Percentiles rank a stretch among this genome's conserved stretches.
phyloP scores from a whole-genome alignment of 2,797 vertebrate species.

The Onychomys torridus region DNA sequence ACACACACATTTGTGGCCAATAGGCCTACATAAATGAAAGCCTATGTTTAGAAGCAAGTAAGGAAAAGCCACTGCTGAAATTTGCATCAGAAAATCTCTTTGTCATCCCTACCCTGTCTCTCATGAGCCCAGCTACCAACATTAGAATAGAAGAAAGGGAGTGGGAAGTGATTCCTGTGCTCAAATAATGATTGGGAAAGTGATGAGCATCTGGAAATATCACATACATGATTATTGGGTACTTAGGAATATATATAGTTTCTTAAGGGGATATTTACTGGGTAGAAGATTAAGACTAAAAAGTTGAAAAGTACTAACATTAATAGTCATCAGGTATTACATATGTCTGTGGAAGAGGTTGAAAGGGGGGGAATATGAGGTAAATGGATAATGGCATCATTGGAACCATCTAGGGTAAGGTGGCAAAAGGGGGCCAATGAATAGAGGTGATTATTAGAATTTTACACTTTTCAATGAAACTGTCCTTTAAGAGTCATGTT shows the following conservation, averaged over 20 bases:
- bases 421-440: rapidly evolving
- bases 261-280: not conserved
- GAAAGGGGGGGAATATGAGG: rapidly evolving
- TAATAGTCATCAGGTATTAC: not conserved
- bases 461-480: not conserved
- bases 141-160: not conserved
- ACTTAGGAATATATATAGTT: not conserved
- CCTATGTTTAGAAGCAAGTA: not conserved
- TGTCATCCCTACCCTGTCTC: rapidly evolving
- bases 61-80: not conserved
- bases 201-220: not conserved
- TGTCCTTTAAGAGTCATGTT: rapidly evolving
- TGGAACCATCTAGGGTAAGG: not conserved
- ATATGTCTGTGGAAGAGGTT: not conserved
- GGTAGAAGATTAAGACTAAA: not conserved
- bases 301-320: rapidly evolving
- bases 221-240: not conserved
- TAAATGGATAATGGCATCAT: not conserved
- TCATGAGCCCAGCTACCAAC: not conserved
- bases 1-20: not conserved
- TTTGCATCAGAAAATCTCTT: not conserved
- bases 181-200: not conserved
- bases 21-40: not conserved
- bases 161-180: rapidly evolving
- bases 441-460: not conserved